Conservation (phyloP, 2,797 vertebrate genomes). For the Sphaeramia orbicularis region DNA sequence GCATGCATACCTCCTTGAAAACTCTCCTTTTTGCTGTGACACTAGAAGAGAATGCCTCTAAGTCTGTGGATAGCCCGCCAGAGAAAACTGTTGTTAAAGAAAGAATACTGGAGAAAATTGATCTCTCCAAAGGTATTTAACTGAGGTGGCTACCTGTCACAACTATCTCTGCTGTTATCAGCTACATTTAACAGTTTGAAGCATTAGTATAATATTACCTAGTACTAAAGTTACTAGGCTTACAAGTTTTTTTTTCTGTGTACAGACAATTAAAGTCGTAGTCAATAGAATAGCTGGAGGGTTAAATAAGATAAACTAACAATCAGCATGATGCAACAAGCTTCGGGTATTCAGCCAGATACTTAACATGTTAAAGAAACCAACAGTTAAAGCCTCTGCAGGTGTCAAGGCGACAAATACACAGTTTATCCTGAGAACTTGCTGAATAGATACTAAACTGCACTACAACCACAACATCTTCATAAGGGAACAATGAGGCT, state of each 20-base stretch:
- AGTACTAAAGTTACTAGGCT: background rate
- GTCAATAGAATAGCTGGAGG: slow-evolving; percentile 18
- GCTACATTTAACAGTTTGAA: background rate
- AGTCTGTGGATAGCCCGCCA: slow-evolving; percentile 86
- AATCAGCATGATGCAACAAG: slow-evolving; percentile 47
- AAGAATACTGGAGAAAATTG: slow-evolving; percentile 77
- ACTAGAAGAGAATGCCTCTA: slow-evolving; percentile 88
- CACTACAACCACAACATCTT: slow-evolving; percentile 55
- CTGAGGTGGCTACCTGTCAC: background rate
- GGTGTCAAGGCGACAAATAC: slow-evolving; percentile 64
- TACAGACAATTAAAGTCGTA: slow-evolving; percentile 17
- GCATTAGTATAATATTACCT: background rate
- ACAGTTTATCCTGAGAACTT: slow-evolving; percentile 60
- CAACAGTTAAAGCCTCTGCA: slow-evolving; percentile 48
- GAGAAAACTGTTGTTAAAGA: slow-evolving; percentile 86
- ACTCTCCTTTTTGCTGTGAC: slow-evolving; percentile 38
- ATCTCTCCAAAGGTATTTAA: slow-evolving; percentile 76
- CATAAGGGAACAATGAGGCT: slow-evolving; percentile 60
- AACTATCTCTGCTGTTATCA: slow-evolving; percentile 9
- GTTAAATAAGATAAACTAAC: slow-evolving; percentile 46
- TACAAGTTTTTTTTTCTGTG: slow-evolving; percentile 22
- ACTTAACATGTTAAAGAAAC: slow-evolving; percentile 69
- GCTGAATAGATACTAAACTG: slow-evolving; percentile 64
- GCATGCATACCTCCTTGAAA: slow-evolving; percentile 53
- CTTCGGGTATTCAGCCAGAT: slow-evolving; percentile 43